These are phyloP conservation scores for Leptodactylus fuscus DNA, from an alignment of 2,113 vertebrate genomes.

Conservation along the genomic window DNA sequence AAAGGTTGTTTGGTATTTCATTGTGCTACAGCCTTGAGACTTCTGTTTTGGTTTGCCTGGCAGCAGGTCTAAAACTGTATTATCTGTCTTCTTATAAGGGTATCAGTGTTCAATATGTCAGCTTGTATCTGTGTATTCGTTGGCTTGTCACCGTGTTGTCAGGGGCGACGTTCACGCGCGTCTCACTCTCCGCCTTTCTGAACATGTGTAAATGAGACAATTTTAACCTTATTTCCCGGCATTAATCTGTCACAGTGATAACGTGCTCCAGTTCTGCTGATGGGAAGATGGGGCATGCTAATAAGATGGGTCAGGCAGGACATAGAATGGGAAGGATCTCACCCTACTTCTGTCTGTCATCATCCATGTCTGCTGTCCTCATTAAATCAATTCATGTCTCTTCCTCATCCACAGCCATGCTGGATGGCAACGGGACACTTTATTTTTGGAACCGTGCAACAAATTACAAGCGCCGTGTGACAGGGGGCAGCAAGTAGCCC, in stretches of 20 bases:
- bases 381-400: slow-evolving; percentile 37
- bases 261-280: slow-evolving; percentile 14
- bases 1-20: background rate
- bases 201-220: slow-evolving; percentile 20
- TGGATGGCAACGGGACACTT: slow-evolving; percentile 23
- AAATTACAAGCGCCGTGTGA: slow-evolving; percentile 9
- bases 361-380: slow-evolving; percentile 27
- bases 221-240: slow-evolving; percentile 16
- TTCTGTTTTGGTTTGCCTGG: background rate
- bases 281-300: background rate
- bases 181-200: background rate
- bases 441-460: slow-evolving; percentile 5
- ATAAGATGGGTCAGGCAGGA: slow-evolving; percentile 8
- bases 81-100: background rate
- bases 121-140: background rate
- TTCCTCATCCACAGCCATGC: background rate
- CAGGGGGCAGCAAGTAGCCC: slow-evolving; percentile 1
- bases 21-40: background rate
- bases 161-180: background rate
- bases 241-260: slow-evolving; percentile 27
- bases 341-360: slow-evolving; percentile 42
- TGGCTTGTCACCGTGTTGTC: background rate
- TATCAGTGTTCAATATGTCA: background rate
- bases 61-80: background rate
- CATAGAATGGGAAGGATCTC: background rate